Percentiles rank a stretch among this genome's conserved stretches.
Evolutionary conservation across 2,888 invertebrate species (phyloP).

Genomic region (Acronicta aceris): DNA sequence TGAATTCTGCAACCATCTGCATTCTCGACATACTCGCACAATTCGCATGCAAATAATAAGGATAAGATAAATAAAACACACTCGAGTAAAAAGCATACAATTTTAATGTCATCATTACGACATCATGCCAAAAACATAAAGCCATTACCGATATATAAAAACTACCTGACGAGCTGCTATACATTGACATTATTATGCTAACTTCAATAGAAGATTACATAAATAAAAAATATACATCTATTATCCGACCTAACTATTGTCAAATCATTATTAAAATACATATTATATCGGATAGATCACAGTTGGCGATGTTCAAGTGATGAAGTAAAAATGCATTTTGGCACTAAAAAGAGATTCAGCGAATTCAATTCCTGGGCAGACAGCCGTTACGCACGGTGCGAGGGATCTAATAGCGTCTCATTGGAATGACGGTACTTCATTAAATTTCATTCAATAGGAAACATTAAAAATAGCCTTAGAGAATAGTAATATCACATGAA

Average conservation of each 20-base stretch:
- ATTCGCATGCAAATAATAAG: constrained; percentile 80
- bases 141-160: constrained; percentile 77
- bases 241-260: constrained; percentile 76
- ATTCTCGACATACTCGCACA: constrained; percentile 74
- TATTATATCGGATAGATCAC: constrained; percentile 77
- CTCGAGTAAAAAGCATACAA: constrained; percentile 85
- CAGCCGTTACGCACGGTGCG: constrained; percentile 37
- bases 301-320: constrained; percentile 73
- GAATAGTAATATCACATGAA: constrained; percentile 87
- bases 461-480: constrained; percentile 79
- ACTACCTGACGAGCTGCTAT: constrained; percentile 76
- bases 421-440: constrained; percentile 78
- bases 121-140: constrained; percentile 86
- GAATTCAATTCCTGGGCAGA: constrained; percentile 55
- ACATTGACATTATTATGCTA: constrained; percentile 77
- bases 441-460: constrained; percentile 71
- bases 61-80: constrained; percentile 81
- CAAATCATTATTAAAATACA: constrained; percentile 71
- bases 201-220: constrained; percentile 84
- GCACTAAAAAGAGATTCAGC: constrained; percentile 84
- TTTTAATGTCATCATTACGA: constrained; percentile 86
- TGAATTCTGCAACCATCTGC: constrained; percentile 87
- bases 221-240: constrained; percentile 83
- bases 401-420: constrained; percentile 53
- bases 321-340: constrained; percentile 80